These are phyloP conservation scores for Pelecanoides urinatrix DNA, from an alignment of 2,113 vertebrate genomes.

Conservation along the genomic window DNA sequence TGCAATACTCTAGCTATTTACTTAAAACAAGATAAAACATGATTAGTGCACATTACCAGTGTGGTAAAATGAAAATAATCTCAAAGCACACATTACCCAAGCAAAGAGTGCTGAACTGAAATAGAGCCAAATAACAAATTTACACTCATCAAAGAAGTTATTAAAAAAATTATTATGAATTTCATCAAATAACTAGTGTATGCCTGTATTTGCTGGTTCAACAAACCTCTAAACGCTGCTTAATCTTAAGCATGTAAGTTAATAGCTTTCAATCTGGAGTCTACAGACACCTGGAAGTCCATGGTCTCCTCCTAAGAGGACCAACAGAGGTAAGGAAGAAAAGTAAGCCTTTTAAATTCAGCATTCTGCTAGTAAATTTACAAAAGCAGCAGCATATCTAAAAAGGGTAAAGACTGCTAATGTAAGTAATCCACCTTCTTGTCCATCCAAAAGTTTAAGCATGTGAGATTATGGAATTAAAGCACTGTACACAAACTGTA, in stretches of 20 bases:
- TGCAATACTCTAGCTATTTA: conserved; percentile 51
- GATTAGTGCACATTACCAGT: conserved; percentile 33
- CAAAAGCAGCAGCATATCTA: neutral
- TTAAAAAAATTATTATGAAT: conserved; percentile 1
- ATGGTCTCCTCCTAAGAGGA: neutral
- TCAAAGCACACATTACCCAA: conserved; percentile 34
- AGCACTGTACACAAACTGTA: neutral
- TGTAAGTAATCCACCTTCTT: neutral
- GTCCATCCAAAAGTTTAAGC: neutral
- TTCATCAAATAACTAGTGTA: neutral
- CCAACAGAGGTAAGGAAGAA: neutral
- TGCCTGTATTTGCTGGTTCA: neutral
- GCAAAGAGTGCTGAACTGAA: conserved; percentile 7
- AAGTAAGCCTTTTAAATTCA: neutral
- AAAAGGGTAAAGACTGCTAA: neutral
- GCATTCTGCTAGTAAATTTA: neutral
- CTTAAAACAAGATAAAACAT: conserved; percentile 64
- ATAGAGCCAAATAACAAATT: conserved; percentile 15
- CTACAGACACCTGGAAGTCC: neutral
- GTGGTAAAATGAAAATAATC: conserved; percentile 56
- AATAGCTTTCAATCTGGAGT: neutral
- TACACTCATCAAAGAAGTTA: conserved; percentile 11
- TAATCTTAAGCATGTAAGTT: neutral
- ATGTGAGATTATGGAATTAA: neutral
- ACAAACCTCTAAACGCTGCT: neutral